phyloP scores from a whole-genome alignment of 2,797 vertebrate genomes.

The Pitangus sulphuratus region DNA sequence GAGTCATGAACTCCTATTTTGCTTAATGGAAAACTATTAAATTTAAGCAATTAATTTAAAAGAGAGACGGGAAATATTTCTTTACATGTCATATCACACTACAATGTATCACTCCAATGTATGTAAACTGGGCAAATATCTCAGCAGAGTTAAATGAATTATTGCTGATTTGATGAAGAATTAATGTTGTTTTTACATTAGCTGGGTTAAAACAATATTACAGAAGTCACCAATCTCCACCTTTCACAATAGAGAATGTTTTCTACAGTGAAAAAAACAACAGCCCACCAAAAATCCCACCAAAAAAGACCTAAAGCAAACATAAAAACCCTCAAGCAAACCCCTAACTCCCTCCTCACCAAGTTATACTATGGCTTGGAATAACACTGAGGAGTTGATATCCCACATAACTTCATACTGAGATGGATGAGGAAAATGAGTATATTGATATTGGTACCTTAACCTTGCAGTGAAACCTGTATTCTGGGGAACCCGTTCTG shows the following conservation, averaged over 20 bases:
- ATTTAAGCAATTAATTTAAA: conserved; percentile 41
- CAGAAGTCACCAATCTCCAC: not conserved
- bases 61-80: not conserved
- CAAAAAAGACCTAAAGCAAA: not conserved
- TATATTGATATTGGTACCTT: not conserved
- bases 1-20: not conserved
- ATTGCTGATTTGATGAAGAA: not conserved
- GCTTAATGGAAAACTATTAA: not conserved
- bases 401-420: not conserved
- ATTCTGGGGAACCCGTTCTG: not conserved
- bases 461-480: not conserved
- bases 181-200: not conserved
- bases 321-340: not conserved
- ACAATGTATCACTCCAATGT: not conserved
- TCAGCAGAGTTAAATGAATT: not conserved
- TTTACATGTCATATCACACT: not conserved
- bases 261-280: not conserved
- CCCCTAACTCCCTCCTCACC: not conserved
- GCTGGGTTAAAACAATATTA: not conserved
- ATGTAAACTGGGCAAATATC: not conserved
- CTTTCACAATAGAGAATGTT: not conserved
- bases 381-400: not conserved
- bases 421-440: not conserved
- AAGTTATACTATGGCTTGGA: not conserved
- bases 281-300: no score